Evolutionary conservation across 2,797 vertebrate genomes (phyloP), one percentile per base, ranked within the genome.

Genomic region (Pogonophryne albipinna): DNA sequence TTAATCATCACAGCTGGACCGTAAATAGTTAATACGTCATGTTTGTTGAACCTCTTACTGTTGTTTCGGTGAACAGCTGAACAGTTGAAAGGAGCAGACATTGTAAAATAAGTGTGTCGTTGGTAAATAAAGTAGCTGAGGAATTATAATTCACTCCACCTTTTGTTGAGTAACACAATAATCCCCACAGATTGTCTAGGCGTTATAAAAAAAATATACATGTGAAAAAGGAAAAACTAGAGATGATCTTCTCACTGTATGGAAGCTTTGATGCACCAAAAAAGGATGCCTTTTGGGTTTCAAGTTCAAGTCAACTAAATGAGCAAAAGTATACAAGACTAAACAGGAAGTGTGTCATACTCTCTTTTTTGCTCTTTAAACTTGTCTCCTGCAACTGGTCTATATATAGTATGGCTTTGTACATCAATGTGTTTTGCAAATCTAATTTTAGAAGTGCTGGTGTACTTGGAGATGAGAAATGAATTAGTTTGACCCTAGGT

Each of bases 371-470:
- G 20, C 10, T 66, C 61, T 58, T 38, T 17, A 50, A 46, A 59
- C 57, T 53, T 38, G 5, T 75, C n/a, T 23, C 57, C 42, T 74
- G 50, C 44, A 49, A 53, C 44, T 15, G 13, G 19, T 62, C 83
- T 85, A 79, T 62, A 82, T 76, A 73, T 85, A 79, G 76, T 6
- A 16, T 14, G 0, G 66, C 56, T 6, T 42, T 74, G 4, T 46
- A 20, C 46, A 62, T 70, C 31, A 10, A 12, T 61, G 14, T 20
- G 23, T 77, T 12, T 70, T 62, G 20, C 52, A 55, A 61, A 2
- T 76, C 66, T 31, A 23, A 44, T 70, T 71, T 57, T 58, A 17
- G 38, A 53, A 31, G 23, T 53, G 2, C 16, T 14, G 52, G 4
- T 4, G 38, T 10, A 20, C 62, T 15, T 4, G 27, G 65, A 46